Conservation (phyloP, 2,888 invertebrate genomes). For the Julus scandinavius region DNA sequence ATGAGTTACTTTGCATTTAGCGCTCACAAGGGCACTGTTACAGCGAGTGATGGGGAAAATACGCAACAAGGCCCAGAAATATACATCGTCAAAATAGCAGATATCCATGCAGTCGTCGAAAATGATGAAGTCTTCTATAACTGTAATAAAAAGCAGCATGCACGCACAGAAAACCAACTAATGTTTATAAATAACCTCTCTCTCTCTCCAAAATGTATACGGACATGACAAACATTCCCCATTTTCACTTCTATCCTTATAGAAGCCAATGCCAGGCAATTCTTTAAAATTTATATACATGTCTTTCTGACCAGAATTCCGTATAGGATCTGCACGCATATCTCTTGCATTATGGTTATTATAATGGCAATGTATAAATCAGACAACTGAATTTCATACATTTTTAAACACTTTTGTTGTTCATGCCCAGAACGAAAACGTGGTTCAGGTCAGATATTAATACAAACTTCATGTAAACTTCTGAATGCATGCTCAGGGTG, state of each 20-base stretch:
- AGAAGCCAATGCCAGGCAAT: neutral
- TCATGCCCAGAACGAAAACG: neutral
- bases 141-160: slow-evolving; percentile 17
- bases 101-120: slow-evolving; percentile 35
- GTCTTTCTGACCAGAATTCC: neutral
- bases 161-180: slow-evolving; percentile 23
- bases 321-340: neutral
- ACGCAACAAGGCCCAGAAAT: neutral
- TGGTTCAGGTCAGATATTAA: neutral
- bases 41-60: slow-evolving; percentile 24
- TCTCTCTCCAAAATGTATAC: neutral
- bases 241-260: neutral
- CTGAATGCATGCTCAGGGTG: too few species aligned
- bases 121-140: slow-evolving; percentile 23
- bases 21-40: slow-evolving; percentile 35
- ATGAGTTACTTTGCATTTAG: slow-evolving; percentile 51
- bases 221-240: neutral
- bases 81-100: slow-evolving; percentile 35
- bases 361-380: neutral
- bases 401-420: neutral
- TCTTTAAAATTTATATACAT: neutral
- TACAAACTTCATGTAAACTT: neutral
- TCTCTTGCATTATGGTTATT: neutral
- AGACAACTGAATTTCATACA: neutral
- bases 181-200: neutral